Conservation (phyloP, 2,113 vertebrate species). For the Oryzias woworae region DNA sequence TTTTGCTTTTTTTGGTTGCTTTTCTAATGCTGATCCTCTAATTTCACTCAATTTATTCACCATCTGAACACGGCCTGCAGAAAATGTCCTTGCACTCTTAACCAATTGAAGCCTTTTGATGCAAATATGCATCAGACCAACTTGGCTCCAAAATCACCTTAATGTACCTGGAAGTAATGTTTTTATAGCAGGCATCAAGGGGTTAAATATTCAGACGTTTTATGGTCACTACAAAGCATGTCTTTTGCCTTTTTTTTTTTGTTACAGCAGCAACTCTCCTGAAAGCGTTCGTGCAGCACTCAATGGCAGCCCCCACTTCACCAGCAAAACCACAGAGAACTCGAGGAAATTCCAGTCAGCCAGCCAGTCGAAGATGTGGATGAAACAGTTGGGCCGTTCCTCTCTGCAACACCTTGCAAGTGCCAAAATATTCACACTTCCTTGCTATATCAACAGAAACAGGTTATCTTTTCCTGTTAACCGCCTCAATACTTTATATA, state of each 20-base stretch:
- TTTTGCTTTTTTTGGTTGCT: too few relatives aligned
- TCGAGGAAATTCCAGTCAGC: constrained; percentile 58
- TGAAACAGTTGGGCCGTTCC: constrained; percentile 29
- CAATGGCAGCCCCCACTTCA: constrained; percentile 36
- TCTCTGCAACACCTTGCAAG: constrained; percentile 41
- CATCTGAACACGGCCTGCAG: too few relatives aligned
- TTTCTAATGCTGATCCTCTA: too few relatives aligned
- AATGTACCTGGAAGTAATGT: too few relatives aligned
- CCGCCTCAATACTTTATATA: constrained; percentile 75
- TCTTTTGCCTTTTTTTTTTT: constrained; percentile 13
- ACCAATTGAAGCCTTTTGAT: too few relatives aligned
- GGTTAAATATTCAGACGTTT: neutral
- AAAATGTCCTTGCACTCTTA: too few relatives aligned
- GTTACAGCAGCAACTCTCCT: constrained; percentile 33
- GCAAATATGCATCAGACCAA: too few relatives aligned
- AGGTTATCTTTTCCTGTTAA: constrained; percentile 79
- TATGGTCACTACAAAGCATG: constrained; percentile 22
- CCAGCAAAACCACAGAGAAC: constrained; percentile 52
- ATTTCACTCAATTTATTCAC: too few relatives aligned
- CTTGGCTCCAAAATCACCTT: too few relatives aligned
- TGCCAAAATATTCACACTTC: constrained; percentile 67
- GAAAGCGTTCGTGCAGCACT: constrained; percentile 51
- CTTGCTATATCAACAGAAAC: constrained; percentile 66
- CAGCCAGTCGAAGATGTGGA: constrained; percentile 44
- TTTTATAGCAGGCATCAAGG: neutral